Percentiles rank a stretch among this genome's conserved stretches.
Evolutionary conservation across 1,140 invertebrate genomes (phyloP).

Genomic region (Leptoteleia sp.): DNA sequence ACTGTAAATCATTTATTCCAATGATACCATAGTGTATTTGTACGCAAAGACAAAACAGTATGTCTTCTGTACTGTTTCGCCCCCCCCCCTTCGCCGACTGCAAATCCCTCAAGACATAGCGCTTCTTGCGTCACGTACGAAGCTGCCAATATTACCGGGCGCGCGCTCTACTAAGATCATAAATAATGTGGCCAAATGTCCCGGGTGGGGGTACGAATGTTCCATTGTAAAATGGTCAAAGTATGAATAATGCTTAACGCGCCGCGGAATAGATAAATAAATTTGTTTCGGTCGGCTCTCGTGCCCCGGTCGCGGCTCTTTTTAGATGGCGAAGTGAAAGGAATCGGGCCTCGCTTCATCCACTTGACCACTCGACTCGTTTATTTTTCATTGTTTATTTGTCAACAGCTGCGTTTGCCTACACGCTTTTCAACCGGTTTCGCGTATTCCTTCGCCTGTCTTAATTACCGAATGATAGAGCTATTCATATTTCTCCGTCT

Average conservation of each 20-base stretch:
- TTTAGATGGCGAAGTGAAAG: constrained; percentile 51
- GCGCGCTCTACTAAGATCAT: constrained; percentile 36
- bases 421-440: constrained; percentile 58
- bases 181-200: constrained; percentile 38
- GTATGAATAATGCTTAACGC: constrained; percentile 37
- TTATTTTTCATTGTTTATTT: constrained; percentile 73
- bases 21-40: background rate
- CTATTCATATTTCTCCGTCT: too few species aligned
- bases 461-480: constrained; percentile 79
- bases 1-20: background rate
- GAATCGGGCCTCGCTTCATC: constrained; percentile 64
- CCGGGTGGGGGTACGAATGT: constrained; percentile 27
- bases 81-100: background rate
- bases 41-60: background rate
- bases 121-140: constrained; percentile 29
- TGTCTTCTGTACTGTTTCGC: background rate
- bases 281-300: constrained; percentile 23
- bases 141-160: constrained; percentile 36
- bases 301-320: constrained; percentile 2
- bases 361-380: constrained; percentile 74
- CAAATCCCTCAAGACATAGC: constrained; percentile 26
- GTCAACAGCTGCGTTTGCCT: constrained; percentile 71
- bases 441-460: constrained; percentile 72
- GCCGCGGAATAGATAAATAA: constrained; percentile 45
- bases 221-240: constrained; percentile 21